These are phyloP conservation scores for Nymphalis polychloros DNA, from an alignment of 2,888 invertebrate genomes.

Conservation along the genomic window DNA sequence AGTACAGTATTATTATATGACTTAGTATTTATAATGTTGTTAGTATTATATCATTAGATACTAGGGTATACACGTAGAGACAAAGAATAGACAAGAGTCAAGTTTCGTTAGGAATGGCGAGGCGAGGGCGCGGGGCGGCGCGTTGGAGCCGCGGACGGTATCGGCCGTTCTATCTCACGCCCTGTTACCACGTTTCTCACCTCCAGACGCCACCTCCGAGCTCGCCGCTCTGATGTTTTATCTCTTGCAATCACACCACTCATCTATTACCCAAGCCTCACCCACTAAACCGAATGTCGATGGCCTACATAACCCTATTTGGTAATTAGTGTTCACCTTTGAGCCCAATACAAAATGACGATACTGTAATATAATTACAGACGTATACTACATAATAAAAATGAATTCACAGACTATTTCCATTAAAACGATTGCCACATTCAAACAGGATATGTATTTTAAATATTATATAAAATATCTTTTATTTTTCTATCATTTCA, in stretches of 20 bases:
- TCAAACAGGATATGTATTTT: slow-evolving; percentile 13
- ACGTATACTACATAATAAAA: neutral
- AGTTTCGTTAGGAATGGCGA: slow-evolving; percentile 33
- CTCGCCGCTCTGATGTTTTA: slow-evolving; percentile 59
- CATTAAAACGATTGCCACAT: neutral
- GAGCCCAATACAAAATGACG: neutral
- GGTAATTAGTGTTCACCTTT: slow-evolving; percentile 19
- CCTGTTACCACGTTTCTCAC: slow-evolving; percentile 78
- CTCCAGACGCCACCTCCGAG: slow-evolving; percentile 68
- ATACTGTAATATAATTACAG: neutral
- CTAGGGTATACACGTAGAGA: slow-evolving; percentile 4
- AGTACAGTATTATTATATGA: slow-evolving; percentile 1
- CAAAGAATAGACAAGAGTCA: slow-evolving; percentile 25
- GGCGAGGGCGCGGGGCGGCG: slow-evolving; percentile 36
- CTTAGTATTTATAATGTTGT: neutral
- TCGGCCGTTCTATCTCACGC: slow-evolving; percentile 72
- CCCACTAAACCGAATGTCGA: slow-evolving; percentile 69
- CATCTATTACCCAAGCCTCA: slow-evolving; percentile 70
- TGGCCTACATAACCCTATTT: slow-evolving; percentile 46
- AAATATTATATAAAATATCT: neutral
- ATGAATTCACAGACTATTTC: neutral
- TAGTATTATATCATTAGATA: neutral
- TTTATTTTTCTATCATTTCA: slow-evolving; percentile 1
- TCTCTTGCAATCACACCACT: slow-evolving; percentile 67
- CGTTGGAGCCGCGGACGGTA: slow-evolving; percentile 53